Evolutionary conservation across 2,888 invertebrate genomes (phyloP).

Genomic region (Endotricha flammealis): DNA sequence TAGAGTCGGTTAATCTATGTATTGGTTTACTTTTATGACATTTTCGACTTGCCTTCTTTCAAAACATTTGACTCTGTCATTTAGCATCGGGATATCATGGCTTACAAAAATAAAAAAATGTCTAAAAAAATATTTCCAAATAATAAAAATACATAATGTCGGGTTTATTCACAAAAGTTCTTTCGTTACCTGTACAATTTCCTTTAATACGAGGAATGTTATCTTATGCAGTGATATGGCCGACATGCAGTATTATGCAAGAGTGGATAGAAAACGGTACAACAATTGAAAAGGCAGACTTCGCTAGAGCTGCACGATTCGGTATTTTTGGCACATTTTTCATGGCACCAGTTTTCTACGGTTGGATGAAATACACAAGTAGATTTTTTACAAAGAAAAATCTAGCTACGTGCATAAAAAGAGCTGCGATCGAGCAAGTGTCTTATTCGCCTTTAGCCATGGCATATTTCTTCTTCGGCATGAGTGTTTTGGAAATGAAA

Average conservation of each 20-base stretch:
- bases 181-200: constrained; percentile 56
- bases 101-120: too few relatives aligned
- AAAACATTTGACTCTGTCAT: too few relatives aligned
- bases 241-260: constrained; percentile 82
- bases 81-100: too few relatives aligned
- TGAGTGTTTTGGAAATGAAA: constrained; percentile 84
- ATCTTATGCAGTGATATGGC: constrained; percentile 85
- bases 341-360: constrained; percentile 87
- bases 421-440: constrained; percentile 81
- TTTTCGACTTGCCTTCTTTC: too few relatives aligned
- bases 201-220: constrained; percentile 81
- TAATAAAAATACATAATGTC: constrained; percentile 30
- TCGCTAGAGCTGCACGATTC: constrained; percentile 81
- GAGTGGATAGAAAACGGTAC: constrained; percentile 67
- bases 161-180: constrained; percentile 62
- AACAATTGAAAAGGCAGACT: constrained; percentile 53
- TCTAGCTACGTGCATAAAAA: constrained; percentile 46
- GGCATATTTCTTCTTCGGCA: constrained; percentile 86
- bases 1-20: too few relatives aligned
- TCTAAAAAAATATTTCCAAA: too few relatives aligned
- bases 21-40: too few relatives aligned
- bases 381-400: constrained; percentile 44
- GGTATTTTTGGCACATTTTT: constrained; percentile 84
- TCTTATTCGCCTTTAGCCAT: constrained; percentile 85
- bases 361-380: constrained; percentile 81